A percentile compares a stretch with the other conserved stretches of the same genome.
phyloP scores from a whole-genome alignment of 1,140 invertebrate genomes.

The Zeugodacus cucurbitae region DNA sequence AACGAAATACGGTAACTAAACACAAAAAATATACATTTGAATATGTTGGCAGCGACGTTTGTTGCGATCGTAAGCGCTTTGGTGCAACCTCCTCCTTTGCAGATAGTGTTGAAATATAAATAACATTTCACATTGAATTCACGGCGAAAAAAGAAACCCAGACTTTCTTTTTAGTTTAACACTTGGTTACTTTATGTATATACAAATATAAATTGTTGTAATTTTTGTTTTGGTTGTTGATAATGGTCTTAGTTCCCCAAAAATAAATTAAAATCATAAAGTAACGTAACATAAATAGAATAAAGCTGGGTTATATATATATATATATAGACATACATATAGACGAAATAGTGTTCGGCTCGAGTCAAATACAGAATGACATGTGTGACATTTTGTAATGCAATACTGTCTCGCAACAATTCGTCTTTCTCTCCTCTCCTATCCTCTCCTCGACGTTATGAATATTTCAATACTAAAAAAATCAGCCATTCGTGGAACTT shows the following conservation, averaged over 20 bases:
- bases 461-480: constrained; percentile 27
- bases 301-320: constrained; percentile 1
- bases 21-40: background rate
- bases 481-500: background rate
- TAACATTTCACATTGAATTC: background rate
- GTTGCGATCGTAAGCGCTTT: background rate
- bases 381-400: background rate
- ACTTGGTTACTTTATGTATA: constrained; percentile 32
- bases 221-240: constrained; percentile 40
- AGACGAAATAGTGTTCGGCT: background rate
- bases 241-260: background rate
- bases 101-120: constrained; percentile 12
- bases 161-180: constrained; percentile 12
- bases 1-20: background rate
- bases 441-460: background rate
- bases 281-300: constrained; percentile 27
- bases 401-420: background rate
- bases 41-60: constrained; percentile 10
- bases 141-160: constrained; percentile 15
- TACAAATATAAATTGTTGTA: constrained; percentile 42
- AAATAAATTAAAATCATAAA: constrained; percentile 37
- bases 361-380: background rate
- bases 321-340: constrained; percentile 1
- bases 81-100: background rate
- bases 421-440: background rate